Evolutionary conservation across 2,888 invertebrate species (phyloP).

Genomic region (Dichetophora obliterata): DNA sequence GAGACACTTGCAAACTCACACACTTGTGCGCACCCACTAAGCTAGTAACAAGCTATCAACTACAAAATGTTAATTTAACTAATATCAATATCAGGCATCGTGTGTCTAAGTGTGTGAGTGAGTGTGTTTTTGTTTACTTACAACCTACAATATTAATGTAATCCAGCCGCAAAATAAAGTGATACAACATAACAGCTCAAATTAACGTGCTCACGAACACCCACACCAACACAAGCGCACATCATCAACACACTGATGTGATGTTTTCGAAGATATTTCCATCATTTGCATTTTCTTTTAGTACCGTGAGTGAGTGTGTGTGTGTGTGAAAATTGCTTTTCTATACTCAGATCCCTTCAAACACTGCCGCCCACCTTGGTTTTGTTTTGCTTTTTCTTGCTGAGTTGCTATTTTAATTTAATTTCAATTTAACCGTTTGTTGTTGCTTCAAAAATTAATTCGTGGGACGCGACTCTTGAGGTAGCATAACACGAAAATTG

Average conservation of each 20-base stretch:
- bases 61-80: slow-evolving; percentile 62
- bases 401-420: slow-evolving; percentile 7
- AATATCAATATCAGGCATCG: slow-evolving; percentile 56
- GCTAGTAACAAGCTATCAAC: slow-evolving; percentile 14
- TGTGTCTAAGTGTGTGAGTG: slow-evolving; percentile 44
- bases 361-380: neutral
- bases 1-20: slow-evolving; percentile 26
- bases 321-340: slow-evolving; percentile 48
- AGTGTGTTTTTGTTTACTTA: slow-evolving; percentile 48
- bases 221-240: slow-evolving; percentile 19
- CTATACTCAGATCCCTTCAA: neutral
- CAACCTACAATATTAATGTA: slow-evolving; percentile 56
- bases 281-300: slow-evolving; percentile 45
- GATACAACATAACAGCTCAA: slow-evolving; percentile 53
- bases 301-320: no score
- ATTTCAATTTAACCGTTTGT: neutral
- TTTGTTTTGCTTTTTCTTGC: slow-evolving; percentile 5
- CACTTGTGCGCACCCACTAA: neutral
- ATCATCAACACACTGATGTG: slow-evolving; percentile 47
- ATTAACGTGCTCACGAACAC: slow-evolving; percentile 40
- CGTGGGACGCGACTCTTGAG: slow-evolving; percentile 52
- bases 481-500: slow-evolving; percentile 65
- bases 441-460: slow-evolving; percentile 39
- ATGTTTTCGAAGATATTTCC: slow-evolving; percentile 49
- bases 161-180: slow-evolving; percentile 67